Conservation (phyloP, 37 sponge, comb jelly and placozoan species). For the Chondrilla cf. caribensis region DNA sequence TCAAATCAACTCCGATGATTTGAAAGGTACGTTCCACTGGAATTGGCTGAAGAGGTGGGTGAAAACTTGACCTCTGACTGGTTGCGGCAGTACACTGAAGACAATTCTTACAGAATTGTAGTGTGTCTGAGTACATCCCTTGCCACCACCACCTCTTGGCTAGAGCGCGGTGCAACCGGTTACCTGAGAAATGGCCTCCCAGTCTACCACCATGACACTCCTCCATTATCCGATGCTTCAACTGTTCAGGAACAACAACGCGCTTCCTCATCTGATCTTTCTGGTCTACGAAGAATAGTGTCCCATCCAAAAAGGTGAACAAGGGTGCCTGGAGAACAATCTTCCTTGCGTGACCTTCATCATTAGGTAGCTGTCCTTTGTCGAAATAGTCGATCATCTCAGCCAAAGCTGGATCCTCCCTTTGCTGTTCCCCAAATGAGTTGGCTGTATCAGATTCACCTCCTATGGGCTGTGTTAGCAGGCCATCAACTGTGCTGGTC, state of each 20-base stretch:
- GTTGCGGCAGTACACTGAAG: constrained; percentile 19
- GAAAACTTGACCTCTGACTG: neutral
- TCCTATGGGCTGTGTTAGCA: neutral
- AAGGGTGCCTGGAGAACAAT: neutral
- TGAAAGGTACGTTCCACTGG: constrained; percentile 6
- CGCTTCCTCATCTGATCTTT: constrained; percentile 24
- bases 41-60: constrained; percentile 23
- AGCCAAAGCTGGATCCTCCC: constrained; percentile 28
- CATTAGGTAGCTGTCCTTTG: constrained; percentile 28
- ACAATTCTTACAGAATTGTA: constrained; percentile 10
- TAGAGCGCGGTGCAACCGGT: constrained; percentile 32
- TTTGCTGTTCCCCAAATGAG: constrained; percentile 34
- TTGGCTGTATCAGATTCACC: neutral
- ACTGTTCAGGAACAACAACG: constrained; percentile 47
- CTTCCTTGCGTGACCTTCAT: neutral
- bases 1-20: constrained; percentile 19
- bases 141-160: constrained; percentile 27
- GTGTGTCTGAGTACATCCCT: constrained; percentile 12
- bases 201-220: constrained; percentile 32
- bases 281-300: constrained; percentile 42
- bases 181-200: constrained; percentile 60
- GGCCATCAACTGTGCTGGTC: neutral
- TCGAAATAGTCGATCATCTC: constrained; percentile 23
- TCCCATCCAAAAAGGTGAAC: constrained; percentile 30
- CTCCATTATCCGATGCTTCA: constrained; percentile 25